A percentile compares a stretch with the other conserved stretches of the same genome.
These are phyloP conservation scores for Labeo rohita DNA, from an alignment of 2,113 vertebrate genomes.

Conservation along the genomic window DNA sequence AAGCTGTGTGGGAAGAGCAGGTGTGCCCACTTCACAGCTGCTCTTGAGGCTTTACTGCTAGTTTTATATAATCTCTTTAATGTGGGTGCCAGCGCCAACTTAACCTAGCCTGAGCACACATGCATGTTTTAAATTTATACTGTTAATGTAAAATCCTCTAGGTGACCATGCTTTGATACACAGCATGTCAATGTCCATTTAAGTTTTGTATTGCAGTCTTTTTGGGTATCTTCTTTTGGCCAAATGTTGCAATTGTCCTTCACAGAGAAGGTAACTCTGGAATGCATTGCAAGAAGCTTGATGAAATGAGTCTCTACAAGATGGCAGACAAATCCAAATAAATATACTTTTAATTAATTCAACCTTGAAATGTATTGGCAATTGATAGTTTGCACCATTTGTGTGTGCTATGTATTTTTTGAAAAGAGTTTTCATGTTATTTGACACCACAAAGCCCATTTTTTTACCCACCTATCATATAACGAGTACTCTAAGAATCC, in stretches of 20 bases:
- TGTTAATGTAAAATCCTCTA: neutral
- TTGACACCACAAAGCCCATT: neutral
- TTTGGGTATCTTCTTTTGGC: neutral
- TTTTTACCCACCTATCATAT: neutral
- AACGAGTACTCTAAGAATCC: neutral
- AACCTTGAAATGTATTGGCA: neutral
- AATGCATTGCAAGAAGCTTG: neutral
- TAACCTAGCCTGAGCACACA: constrained; percentile 2
- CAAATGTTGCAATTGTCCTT: neutral
- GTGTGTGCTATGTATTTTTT: neutral
- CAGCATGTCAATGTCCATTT: neutral
- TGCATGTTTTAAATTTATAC: neutral
- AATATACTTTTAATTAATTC: neutral
- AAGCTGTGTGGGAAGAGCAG: constrained; percentile 31
- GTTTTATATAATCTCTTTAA: constrained; percentile 25
- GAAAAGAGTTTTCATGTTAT: neutral
- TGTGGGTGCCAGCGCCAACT: constrained; percentile 1
- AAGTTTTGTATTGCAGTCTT: neutral
- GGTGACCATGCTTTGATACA: neutral
- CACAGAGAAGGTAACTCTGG: neutral
- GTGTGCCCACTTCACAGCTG: constrained; percentile 15
- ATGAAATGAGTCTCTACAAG: neutral
- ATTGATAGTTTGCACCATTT: neutral
- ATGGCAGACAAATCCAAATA: neutral
- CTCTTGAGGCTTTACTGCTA: constrained; percentile 15